A percentile compares a stretch with the other conserved stretches of the same genome.
Conservation (phyloP, 2,113 vertebrate species). For the Xiphophorus maculatus region DNA sequence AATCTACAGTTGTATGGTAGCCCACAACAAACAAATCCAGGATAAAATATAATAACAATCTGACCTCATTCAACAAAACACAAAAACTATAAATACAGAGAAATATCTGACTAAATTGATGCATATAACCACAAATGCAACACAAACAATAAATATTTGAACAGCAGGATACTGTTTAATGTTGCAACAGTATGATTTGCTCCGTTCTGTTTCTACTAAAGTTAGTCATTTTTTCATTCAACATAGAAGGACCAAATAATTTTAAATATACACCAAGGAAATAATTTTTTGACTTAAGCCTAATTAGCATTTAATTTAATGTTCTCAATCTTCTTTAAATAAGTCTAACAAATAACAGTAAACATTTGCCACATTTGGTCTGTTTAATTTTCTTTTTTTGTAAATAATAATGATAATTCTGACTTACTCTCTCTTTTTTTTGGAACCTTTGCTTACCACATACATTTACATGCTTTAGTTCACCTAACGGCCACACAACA, state of each 20-base stretch:
- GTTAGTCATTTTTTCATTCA: background rate
- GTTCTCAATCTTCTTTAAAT: no score
- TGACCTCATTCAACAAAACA: no score
- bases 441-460: slow-evolving; percentile 1
- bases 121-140: no score
- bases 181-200: background rate
- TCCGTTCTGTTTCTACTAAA: background rate
- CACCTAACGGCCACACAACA: slow-evolving; percentile 27
- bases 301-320: no score
- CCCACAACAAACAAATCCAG: no score
- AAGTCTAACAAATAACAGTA: background rate
- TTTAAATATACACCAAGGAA: background rate
- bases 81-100: no score
- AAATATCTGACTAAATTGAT: no score
- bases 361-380: background rate
- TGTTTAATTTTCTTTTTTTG: background rate
- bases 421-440: background rate
- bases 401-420: background rate
- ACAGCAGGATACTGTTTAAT: background rate
- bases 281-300: background rate
- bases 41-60: no score
- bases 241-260: background rate
- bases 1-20: no score
- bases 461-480: slow-evolving; percentile 15
- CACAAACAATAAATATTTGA: no score